Evolutionary conservation across 2,797 vertebrate species (phyloP), one percentile per base, ranked within the genome.

Genomic region (Cyprinodon diabolis): DNA sequence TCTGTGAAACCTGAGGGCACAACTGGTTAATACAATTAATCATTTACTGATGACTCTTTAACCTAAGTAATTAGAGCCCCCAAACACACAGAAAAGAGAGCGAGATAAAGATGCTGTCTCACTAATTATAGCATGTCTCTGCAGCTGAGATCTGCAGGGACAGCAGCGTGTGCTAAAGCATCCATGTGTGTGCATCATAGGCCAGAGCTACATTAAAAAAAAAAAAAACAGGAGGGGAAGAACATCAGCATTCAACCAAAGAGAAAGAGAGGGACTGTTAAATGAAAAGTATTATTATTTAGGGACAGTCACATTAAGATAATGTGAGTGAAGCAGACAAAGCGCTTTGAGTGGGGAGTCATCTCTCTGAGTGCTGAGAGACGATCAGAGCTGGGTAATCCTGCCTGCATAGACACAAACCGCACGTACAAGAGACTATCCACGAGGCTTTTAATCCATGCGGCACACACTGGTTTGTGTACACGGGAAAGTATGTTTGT

Each of bases 21-120:
- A 86, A 83, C 89, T 91, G 86, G 86, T 86, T 90, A 89, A 93
- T 90, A 90, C 84, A 93, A 92, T 92, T 72, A 88, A 94, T 92
- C 74, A 93, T 93, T 91, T 86, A 87, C 83, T 91, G 93, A 92
- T 84, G 86, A 89, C 86, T 82, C 88, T 78, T 84, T 90, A 89
- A 87, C 89, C 89, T 86, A 87, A 80, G 81, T 86, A 88, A 91
- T 89, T 90, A 90, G 72, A 72, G 68, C 76, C 68, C 60, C 71
- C 55, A 72, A 54, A 74, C 52, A 73, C 65, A 72, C 68, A 83
- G 80, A 4, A 76, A 25, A 49, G 57, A 78, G 66, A 84, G 78
- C 0, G 37, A 81, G 79, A 86, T 85, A 80, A 79, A 90, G 85
- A 90, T 85, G 87, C 86, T 85, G 87, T 89, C 88, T 84, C 86